Evolutionary conservation across 2,888 invertebrate species (phyloP).

Genomic region (Bruchidius siliquastri): DNA sequence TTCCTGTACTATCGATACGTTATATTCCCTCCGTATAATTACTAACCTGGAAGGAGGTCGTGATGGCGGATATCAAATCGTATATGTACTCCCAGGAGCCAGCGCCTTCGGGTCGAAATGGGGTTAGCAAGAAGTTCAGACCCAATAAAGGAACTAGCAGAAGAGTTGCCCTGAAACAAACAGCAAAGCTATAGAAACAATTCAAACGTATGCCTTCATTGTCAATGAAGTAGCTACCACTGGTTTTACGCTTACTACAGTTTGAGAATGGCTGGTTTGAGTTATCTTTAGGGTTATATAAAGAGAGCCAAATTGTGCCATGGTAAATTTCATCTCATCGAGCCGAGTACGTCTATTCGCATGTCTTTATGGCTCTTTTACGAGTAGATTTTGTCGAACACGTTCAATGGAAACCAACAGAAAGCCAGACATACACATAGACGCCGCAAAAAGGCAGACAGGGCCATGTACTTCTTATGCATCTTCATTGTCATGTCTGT

Average conservation of each 20-base stretch:
- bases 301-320: background rate
- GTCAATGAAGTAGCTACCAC: no score
- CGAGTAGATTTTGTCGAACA: background rate
- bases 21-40: background rate
- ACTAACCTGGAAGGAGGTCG: slow-evolving; percentile 80
- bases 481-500: no score
- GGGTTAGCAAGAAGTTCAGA: slow-evolving; percentile 83
- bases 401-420: background rate
- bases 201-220: no score
- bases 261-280: background rate
- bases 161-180: slow-evolving; percentile 67
- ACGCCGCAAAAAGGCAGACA: background rate
- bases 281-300: background rate
- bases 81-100: slow-evolving; percentile 74
- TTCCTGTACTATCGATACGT: background rate
- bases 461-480: no score
- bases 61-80: slow-evolving; percentile 79
- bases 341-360: background rate
- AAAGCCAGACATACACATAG: background rate
- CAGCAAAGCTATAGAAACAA: background rate
- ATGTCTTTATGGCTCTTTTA: background rate
- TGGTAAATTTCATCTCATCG: background rate
- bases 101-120: slow-evolving; percentile 68
- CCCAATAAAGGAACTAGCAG: slow-evolving; percentile 88
- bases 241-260: no score